Evolutionary conservation across 2,888 invertebrate genomes (phyloP).

Genomic region (Lypha dubia): DNA sequence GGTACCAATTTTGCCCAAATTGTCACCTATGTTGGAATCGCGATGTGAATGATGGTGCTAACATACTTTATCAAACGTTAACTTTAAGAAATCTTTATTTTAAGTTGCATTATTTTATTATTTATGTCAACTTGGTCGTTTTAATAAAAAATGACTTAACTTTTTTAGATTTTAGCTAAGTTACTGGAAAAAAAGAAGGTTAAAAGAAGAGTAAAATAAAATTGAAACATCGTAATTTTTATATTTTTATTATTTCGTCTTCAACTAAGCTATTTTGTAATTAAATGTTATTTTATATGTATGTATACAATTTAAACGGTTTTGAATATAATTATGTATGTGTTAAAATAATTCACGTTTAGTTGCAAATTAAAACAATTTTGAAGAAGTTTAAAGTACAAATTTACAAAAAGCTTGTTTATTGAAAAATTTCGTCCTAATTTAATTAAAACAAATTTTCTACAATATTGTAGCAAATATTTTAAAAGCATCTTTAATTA

Average conservation of each 20-base stretch:
- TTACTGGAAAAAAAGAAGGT: too few species aligned
- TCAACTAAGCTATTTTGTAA: slow-evolving; percentile 65
- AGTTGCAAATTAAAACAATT: slow-evolving; percentile 37
- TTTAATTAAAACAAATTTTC: background rate
- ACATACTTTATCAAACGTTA: too few species aligned
- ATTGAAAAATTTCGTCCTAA: background rate
- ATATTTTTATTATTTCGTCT: slow-evolving; percentile 45
- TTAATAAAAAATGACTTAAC: too few species aligned
- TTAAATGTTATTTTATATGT: slow-evolving; percentile 50
- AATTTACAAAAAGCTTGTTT: background rate
- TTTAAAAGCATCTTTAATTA: background rate
- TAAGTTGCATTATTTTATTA: too few species aligned
- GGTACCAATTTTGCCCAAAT: too few species aligned
- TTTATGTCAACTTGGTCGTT: too few species aligned
- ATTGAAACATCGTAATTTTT: slow-evolving; percentile 33
- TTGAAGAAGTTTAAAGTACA: slow-evolving; percentile 13
- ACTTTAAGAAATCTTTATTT: too few species aligned
- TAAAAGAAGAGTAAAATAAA: slow-evolving; percentile 11
- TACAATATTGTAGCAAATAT: too few species aligned
- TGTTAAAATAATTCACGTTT: slow-evolving; percentile 30
- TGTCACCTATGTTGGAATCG: too few species aligned
- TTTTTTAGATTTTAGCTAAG: too few species aligned
- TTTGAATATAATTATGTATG: slow-evolving; percentile 25
- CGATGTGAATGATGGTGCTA: too few species aligned
- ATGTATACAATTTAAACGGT: slow-evolving; percentile 42